Evolutionary conservation across 1,140 invertebrate species (phyloP).

Genomic region (Dendroctonus ponderosae): DNA sequence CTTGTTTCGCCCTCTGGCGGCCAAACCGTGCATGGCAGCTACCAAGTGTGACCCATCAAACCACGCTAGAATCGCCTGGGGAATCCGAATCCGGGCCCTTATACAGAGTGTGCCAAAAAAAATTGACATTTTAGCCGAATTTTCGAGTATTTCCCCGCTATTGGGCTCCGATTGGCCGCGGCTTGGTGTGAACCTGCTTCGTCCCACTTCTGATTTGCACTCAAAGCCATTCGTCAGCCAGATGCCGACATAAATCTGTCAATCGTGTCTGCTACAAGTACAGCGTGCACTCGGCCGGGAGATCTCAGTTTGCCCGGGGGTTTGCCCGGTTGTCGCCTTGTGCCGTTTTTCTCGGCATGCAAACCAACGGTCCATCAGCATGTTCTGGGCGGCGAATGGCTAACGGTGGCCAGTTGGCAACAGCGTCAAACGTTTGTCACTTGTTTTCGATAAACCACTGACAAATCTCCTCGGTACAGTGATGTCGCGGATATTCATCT

Average conservation of each 20-base stretch:
- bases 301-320: slow-evolving; percentile 35
- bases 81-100: too few species aligned
- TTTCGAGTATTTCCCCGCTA: too few species aligned
- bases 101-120: too few species aligned
- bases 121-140: too few species aligned
- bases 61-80: too few species aligned
- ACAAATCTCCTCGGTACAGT: slow-evolving; percentile 14
- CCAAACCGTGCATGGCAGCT: too few species aligned
- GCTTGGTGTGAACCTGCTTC: too few species aligned
- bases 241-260: slow-evolving; percentile 52
- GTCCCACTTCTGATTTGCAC: slow-evolving; percentile 16
- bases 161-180: too few species aligned
- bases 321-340: slow-evolving; percentile 3
- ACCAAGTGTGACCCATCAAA: too few species aligned
- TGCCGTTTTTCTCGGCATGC: too few species aligned
- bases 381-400: too few species aligned
- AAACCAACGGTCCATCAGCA: neutral
- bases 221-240: slow-evolving; percentile 42
- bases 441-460: slow-evolving; percentile 21
- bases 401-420: neutral
- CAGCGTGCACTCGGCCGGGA: slow-evolving; percentile 32
- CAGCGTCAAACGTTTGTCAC: slow-evolving; percentile 9
- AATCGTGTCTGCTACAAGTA: slow-evolving; percentile 37
- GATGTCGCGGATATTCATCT: slow-evolving; percentile 12
- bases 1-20: too few species aligned